Evolutionary conservation across 2,888 invertebrate species (phyloP).

Genomic region (Dolichomitus sp.): DNA sequence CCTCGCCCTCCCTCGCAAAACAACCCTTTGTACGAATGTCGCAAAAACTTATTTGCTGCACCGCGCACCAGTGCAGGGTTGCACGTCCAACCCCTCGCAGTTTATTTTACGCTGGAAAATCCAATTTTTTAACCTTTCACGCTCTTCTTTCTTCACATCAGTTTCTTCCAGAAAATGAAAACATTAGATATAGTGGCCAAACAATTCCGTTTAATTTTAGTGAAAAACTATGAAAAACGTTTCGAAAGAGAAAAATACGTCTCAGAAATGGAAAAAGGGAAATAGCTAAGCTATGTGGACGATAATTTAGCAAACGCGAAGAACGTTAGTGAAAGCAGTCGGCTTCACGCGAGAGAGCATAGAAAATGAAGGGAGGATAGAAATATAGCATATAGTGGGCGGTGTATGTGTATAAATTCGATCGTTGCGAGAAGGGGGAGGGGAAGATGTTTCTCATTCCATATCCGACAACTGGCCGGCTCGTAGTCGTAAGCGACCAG

Average conservation of each 20-base stretch:
- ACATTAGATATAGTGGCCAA: constrained; percentile 31
- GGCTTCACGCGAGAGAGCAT: constrained; percentile 39
- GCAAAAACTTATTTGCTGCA: constrained; percentile 56
- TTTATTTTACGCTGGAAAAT: constrained; percentile 28
- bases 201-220: constrained; percentile 37
- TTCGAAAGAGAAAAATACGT: not conserved
- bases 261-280: constrained; percentile 1
- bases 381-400: not conserved
- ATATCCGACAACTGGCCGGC: constrained; percentile 31
- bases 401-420: constrained; percentile 19
- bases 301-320: constrained; percentile 54
- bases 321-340: constrained; percentile 43
- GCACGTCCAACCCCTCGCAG: not conserved
- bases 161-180: constrained; percentile 29
- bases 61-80: constrained; percentile 41
- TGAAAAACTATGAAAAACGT: not conserved
- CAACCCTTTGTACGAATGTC: constrained; percentile 48
- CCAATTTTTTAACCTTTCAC: constrained; percentile 28
- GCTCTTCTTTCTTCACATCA: not conserved
- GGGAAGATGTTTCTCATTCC: constrained; percentile 33
- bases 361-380: not conserved
- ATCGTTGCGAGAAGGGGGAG: not conserved
- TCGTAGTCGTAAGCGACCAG: constrained; percentile 11
- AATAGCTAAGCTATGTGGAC: not conserved
- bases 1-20: constrained; percentile 18